Evolutionary conservation across 53 echinoderm and acorn worm genomes (phyloP).

Genomic region (Holothuria leucospilota): DNA sequence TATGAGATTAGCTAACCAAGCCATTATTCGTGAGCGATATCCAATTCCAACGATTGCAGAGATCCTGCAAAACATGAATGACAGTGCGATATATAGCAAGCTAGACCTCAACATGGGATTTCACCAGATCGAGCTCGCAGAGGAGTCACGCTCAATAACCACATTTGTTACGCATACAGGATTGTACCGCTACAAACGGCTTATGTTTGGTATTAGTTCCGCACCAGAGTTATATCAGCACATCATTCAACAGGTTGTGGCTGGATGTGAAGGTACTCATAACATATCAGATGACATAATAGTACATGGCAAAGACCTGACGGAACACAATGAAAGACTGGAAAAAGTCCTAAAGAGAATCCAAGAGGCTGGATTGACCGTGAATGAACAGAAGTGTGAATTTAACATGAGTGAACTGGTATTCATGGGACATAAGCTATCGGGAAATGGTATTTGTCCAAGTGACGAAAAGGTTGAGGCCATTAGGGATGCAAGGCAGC

Average conservation of each 20-base stretch:
- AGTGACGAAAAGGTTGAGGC: conserved; percentile 55
- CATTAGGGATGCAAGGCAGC: conserved; percentile 55
- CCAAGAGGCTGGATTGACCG: conserved; percentile 46
- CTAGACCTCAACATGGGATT: conserved; percentile 73
- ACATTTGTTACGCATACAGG: conserved; percentile 76
- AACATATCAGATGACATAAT: conserved; percentile 79
- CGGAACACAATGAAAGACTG: conserved; percentile 61
- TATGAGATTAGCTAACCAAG: conserved; percentile 77
- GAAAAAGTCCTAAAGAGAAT: conserved; percentile 38
- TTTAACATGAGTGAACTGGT: conserved; percentile 52
- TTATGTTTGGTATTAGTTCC: conserved; percentile 54
- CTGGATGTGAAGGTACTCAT: conserved; percentile 47
- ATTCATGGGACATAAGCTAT: conserved; percentile 63
- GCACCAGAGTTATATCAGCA: conserved; percentile 62
- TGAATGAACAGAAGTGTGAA: conserved; percentile 56
- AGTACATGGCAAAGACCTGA: conserved; percentile 49
- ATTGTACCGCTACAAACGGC: conserved; percentile 63
- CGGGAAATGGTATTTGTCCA: conserved; percentile 61
- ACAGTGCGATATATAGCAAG: conserved; percentile 61
- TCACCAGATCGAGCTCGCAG: conserved; percentile 69
- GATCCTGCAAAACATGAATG: conserved; percentile 59
- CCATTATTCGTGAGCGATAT: conserved; percentile 57
- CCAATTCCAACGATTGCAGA: conserved; percentile 78
- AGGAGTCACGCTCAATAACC: conserved; percentile 57
- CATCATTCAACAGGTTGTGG: conserved; percentile 54